Base-by-base conservation (phyloP, 2,888 invertebrate genomes). In the Loripinus fragilis region DNA sequence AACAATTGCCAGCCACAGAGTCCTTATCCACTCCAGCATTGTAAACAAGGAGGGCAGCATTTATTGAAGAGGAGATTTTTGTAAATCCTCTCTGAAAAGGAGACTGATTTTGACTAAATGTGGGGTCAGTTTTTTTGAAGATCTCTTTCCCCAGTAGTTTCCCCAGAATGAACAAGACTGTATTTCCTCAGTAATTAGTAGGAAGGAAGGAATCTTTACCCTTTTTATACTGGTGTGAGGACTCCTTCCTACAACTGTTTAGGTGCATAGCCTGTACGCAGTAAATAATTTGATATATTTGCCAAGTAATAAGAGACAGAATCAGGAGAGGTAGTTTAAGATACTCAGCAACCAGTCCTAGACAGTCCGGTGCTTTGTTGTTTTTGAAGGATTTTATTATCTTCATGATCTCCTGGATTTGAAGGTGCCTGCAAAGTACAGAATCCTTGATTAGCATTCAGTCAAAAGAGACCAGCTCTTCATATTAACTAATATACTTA, bases 131-230 rank as follows among this genome's bases (percentile, higher is more conserved):
- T 2, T 42, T 12, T 67, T 67, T 28, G 20, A 67, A 15, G n/a
- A 67, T 7, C 7, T 41, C 42, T 28, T 67, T 67, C 17, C 42
- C 67, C 41, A 67, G 45, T 17, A 67, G 23, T 23, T 67, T 67
- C 20, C 67, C 67, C 3, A 67, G 38, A 15, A 5, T 67, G 23
- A 42, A 67, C 2, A 67, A 25, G 15, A 67, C 67, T 25, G 67
- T 67, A 23, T 23, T 41, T 5, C 41, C 67, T 41, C 41, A n/a
- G 67, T 67, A 67, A 25, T 67, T 67, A 2, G 67, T 67, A 5
- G 67, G 67, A 30, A 45, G 42, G 2, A 7, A 7, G 5, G 45
- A 5, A 20, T 66, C 42, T 42, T 67, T 38, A 28, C 38, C 28
- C 42, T 67, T 41, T n/a, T 67, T 67, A 42, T 28, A n/a, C 45